Percentiles rank a stretch among this genome's conserved stretches.
Conservation (phyloP, 2,888 invertebrate species). For the Portevinia maculata region DNA sequence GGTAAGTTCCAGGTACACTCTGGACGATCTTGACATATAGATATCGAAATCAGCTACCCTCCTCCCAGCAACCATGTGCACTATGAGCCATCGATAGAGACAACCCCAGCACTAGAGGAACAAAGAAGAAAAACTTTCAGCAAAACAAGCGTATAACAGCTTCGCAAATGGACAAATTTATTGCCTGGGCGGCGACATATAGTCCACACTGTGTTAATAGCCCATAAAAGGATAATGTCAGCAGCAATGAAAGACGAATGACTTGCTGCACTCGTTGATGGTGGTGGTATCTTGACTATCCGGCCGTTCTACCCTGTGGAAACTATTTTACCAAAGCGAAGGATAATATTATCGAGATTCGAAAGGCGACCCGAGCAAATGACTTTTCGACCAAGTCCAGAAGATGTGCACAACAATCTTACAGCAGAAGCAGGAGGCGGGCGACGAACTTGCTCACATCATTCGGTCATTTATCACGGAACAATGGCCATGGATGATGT, state of each 20-base stretch:
- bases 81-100: constrained; percentile 44
- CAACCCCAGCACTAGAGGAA: constrained; percentile 20
- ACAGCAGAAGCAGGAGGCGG: constrained; percentile 23
- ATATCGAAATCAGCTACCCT: neutral
- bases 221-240: constrained; percentile 75
- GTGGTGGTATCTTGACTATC: constrained; percentile 33
- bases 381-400: constrained; percentile 62
- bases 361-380: constrained; percentile 48
- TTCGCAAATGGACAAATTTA: constrained; percentile 72
- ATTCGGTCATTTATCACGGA: constrained; percentile 70
- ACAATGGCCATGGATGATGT: constrained; percentile 59
- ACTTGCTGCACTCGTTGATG: constrained; percentile 68
- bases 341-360: constrained; percentile 39
- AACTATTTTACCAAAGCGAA: constrained; percentile 33
- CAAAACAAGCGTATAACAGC: constrained; percentile 68
- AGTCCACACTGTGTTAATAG: constrained; percentile 74
- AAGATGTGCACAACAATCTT: constrained; percentile 62
- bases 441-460: constrained; percentile 48
- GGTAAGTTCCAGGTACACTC: neutral
- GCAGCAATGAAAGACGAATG: constrained; percentile 74
- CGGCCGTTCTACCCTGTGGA: constrained; percentile 27
- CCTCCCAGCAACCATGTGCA: constrained; percentile 34
- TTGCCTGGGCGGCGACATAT: constrained; percentile 74
- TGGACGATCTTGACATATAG: constrained; percentile 22
- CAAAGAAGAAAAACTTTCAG: constrained; percentile 36